Evolutionary conservation across 2,113 vertebrate species (phyloP), one percentile per base, ranked within the genome.

Genomic region (Mixornis gularis): DNA sequence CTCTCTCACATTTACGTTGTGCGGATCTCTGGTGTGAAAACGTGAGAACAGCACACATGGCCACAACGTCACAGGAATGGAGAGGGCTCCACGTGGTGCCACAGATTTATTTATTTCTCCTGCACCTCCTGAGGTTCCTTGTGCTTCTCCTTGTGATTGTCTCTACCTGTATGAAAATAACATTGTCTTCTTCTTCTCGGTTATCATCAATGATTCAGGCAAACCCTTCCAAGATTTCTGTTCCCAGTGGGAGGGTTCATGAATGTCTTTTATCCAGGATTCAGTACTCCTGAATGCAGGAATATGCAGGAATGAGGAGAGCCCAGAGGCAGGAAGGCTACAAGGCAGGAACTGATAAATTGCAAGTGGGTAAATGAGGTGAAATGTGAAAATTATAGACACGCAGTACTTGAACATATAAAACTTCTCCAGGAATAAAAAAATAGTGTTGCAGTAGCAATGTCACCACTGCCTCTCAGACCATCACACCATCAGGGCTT

Each of bases 391-490:
- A 85, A 59, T n/a, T 43, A 12, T 2, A 36, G n/a, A 52, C 38
- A 25, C 3, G 2, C 2, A 2, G 26, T 1, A 15, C 7, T 36
- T 48, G 25, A 24, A 13, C 18, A 13, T 7, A 4, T 51, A 49
- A 56, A 87, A 68, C 8, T 49, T 63, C 48, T 48, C 25, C 12
- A 64, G 12, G 17, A 1, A 20, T 41, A 32, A 17, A 49, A 34
- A 68, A 32, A 14, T 0, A 3, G 13, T 6, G 16, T 40, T 87
- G 10, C 46, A 56, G 20, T 34, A 84, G 36, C 49, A 36, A 3
- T 8, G 30, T 36, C 82, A 65, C 1, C 0, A 3, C n/a, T 89
- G 30, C 10, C 38, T 56, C 59, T 84, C 12, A 21, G 25, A 32
- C 20, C 71, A 62, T 32, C 73, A 53, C 25, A 30, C 24, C 36